phyloP scores from a whole-genome alignment of 2,888 invertebrate species.

The Apoda limacodes region DNA sequence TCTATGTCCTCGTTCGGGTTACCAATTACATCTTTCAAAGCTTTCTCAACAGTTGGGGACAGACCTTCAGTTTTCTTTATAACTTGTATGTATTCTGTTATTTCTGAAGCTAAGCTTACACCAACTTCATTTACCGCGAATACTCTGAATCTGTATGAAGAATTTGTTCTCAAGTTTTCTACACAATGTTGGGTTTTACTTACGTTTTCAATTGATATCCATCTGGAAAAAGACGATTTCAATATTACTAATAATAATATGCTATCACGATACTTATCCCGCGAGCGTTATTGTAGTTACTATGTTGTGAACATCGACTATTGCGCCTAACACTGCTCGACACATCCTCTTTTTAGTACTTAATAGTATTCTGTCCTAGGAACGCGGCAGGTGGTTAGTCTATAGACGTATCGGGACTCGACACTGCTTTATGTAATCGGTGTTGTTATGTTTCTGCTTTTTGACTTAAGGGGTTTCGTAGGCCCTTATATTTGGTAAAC shows the following conservation, averaged over 20 bases:
- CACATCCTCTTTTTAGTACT: no score
- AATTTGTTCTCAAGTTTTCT: constrained; percentile 70
- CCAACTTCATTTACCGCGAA: constrained; percentile 84
- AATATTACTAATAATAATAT: neutral
- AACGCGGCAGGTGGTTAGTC: no score
- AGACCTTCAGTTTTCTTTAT: constrained; percentile 64
- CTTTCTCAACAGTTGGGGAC: constrained; percentile 76
- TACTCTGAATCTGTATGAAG: constrained; percentile 79
- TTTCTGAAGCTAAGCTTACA: constrained; percentile 76
- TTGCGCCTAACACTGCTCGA: no score
- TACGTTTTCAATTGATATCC: constrained; percentile 75
- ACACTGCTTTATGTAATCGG: no score
- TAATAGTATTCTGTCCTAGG: no score
- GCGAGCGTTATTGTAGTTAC: no score
- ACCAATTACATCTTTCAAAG: constrained; percentile 74
- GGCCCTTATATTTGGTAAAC: no score
- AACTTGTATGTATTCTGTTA: constrained; percentile 72
- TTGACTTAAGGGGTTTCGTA: no score
- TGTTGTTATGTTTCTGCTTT: no score
- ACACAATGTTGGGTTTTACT: constrained; percentile 74
- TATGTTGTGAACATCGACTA: no score
- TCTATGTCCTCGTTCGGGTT: constrained; percentile 76
- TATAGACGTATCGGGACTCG: no score
- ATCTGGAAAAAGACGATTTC: constrained; percentile 59
- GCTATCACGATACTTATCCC: no score